Conservation (phyloP, 2,797 vertebrate genomes). For the Setipinna tenuifilis region DNA sequence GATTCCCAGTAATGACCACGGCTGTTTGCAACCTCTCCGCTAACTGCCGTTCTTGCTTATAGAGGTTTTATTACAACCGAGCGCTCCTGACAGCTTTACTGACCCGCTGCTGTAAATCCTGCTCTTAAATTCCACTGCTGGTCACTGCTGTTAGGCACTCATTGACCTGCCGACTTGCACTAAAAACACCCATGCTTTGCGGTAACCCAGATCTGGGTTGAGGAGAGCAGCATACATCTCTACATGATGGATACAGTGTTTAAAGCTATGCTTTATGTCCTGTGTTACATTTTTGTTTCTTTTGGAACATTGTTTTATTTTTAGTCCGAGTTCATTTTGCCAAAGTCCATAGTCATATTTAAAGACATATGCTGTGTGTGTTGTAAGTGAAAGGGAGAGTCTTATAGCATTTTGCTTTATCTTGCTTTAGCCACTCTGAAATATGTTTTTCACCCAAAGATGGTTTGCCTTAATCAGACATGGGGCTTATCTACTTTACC, state of each 20-base stretch:
- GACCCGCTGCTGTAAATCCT: neutral
- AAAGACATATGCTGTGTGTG: neutral
- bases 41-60: neutral
- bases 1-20: neutral
- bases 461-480: conserved; percentile 8
- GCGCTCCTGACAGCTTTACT: neutral
- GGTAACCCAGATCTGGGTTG: neutral
- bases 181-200: neutral
- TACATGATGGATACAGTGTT: neutral
- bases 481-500: neutral
- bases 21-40: neutral
- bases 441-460: neutral
- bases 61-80: neutral
- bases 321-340: conserved; percentile 51
- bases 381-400: neutral
- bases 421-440: neutral
- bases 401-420: neutral
- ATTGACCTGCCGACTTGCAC: neutral
- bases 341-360: neutral
- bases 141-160: neutral
- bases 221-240: neutral
- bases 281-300: conserved; percentile 48
- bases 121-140: neutral
- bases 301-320: conserved; percentile 54
- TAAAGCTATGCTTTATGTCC: neutral